Evolutionary conservation across 2,113 vertebrate species (phyloP).

Genomic region (Columba janthina): DNA sequence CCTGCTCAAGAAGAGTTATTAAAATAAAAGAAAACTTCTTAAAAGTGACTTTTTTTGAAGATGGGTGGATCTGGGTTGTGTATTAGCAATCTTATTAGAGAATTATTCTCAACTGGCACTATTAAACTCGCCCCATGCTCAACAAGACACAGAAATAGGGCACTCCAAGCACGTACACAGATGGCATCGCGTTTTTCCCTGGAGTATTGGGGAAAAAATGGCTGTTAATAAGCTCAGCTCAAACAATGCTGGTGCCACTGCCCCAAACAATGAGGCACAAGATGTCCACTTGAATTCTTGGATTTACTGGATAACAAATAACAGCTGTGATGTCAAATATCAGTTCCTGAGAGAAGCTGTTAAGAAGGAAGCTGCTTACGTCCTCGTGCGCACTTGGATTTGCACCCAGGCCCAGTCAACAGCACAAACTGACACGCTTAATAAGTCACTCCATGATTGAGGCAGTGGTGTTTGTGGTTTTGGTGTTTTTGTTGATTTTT

Average conservation of each 20-base stretch:
- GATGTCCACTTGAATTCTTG: neutral
- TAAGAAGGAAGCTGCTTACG: neutral
- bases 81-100: neutral
- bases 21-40: neutral
- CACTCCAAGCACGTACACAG: neutral
- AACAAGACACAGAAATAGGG: neutral
- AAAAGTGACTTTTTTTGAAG: neutral
- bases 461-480: neutral
- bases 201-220: neutral
- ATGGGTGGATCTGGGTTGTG: neutral
- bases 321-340: neutral
- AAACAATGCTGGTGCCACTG: neutral
- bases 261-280: neutral
- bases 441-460: neutral
- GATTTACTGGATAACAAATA: neutral
- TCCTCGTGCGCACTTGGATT: neutral
- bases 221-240: neutral
- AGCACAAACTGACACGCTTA: neutral
- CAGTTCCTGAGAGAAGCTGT: neutral
- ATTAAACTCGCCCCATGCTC: conserved; percentile 19
- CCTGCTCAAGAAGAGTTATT: neutral
- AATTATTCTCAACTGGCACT: neutral
- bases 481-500: neutral
- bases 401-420: neutral
- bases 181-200: neutral